These are phyloP conservation scores for Aegotheles bennettii DNA, from an alignment of 2,113 vertebrate genomes.

Conservation along the genomic window DNA sequence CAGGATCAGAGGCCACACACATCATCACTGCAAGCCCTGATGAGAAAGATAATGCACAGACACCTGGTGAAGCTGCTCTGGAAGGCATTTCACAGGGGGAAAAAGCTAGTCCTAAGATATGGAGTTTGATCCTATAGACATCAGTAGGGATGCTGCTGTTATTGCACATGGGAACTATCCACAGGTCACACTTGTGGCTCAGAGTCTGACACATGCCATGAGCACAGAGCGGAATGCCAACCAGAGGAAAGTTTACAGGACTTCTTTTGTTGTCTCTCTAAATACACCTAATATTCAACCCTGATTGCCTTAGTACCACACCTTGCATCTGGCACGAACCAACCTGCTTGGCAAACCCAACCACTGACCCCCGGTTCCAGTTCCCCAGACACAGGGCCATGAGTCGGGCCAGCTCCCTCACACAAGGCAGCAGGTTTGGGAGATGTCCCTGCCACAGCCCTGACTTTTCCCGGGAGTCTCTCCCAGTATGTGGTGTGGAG, in stretches of 20 bases:
- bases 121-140: neutral
- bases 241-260: neutral
- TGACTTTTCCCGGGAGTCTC: neutral
- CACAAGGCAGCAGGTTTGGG: neutral
- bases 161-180: neutral
- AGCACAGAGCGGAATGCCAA: neutral
- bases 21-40: neutral
- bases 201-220: neutral
- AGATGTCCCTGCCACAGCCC: neutral
- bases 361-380: neutral
- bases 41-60: neutral
- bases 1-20: neutral
- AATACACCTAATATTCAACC: neutral
- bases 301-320: neutral
- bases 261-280: neutral
- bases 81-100: neutral
- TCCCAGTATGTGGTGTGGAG: neutral
- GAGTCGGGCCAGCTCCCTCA: neutral
- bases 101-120: neutral
- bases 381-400: rapidly evolving
- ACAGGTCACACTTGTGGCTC: neutral
- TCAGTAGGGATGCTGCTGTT: neutral
- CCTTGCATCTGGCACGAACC: neutral
- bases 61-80: neutral
- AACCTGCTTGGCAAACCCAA: neutral